Percentiles rank a stretch among this genome's conserved stretches.
Conservation (phyloP, 2,113 vertebrate species). For the Nicator chloris region DNA sequence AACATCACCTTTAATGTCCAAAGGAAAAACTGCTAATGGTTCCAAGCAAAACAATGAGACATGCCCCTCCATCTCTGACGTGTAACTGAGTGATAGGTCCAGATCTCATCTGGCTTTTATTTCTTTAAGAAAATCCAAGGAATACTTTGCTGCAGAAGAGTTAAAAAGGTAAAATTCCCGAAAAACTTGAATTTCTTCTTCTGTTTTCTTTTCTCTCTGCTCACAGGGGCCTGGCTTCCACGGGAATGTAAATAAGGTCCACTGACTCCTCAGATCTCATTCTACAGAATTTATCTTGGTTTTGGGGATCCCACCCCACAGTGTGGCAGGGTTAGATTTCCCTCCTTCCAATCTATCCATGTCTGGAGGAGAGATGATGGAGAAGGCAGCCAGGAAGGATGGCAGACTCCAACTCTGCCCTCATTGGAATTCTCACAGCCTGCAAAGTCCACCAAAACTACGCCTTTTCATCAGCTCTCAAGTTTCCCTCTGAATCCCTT, state of each 20-base stretch:
- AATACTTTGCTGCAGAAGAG: background rate
- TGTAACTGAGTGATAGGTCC: background rate
- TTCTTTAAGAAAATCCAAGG: background rate
- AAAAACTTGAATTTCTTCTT: background rate
- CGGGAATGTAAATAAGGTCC: background rate
- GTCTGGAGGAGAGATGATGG: background rate
- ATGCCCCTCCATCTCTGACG: background rate
- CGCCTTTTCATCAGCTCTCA: background rate
- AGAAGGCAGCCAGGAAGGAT: background rate
- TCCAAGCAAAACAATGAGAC: background rate
- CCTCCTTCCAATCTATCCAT: background rate
- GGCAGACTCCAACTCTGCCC: background rate
- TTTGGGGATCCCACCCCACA: background rate
- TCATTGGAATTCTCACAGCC: background rate
- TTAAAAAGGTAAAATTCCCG: background rate
- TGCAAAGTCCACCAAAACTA: background rate
- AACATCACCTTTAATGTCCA: background rate
- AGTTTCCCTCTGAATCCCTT: background rate
- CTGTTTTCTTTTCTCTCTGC: background rate
- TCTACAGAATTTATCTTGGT: background rate
- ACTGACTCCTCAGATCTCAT: background rate
- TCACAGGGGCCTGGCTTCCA: background rate
- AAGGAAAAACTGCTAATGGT: background rate
- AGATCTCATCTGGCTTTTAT: background rate
- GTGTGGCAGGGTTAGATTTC: background rate